These are phyloP conservation scores for Psittacula derbiana DNA, from an alignment of 2,797 vertebrate genomes.

Conservation along the genomic window DNA sequence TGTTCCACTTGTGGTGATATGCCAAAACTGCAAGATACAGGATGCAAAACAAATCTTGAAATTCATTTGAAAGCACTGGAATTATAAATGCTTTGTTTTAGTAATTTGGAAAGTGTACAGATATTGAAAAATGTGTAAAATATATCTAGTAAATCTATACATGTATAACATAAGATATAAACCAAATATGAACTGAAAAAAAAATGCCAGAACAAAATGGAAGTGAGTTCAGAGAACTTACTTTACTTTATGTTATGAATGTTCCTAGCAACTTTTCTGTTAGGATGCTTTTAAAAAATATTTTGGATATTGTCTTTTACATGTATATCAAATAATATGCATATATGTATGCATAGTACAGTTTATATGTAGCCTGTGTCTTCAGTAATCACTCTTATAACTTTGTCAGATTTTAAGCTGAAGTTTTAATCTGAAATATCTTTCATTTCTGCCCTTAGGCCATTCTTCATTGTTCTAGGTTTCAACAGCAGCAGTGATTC, in stretches of 20 bases:
- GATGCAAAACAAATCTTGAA: neutral
- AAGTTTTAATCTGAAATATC: neutral
- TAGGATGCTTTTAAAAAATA: neutral
- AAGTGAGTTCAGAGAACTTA: neutral
- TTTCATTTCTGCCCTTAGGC: neutral
- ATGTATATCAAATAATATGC: neutral
- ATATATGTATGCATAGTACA: neutral
- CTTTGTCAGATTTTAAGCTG: neutral
- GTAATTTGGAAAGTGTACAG: neutral
- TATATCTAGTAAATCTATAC: neutral
- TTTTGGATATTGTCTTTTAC: neutral
- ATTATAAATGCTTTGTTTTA: neutral
- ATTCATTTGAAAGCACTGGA: neutral
- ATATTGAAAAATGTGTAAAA: neutral
- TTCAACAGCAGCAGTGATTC: neutral
- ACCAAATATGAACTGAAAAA: neutral
- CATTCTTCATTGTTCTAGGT: neutral
- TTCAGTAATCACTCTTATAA: neutral
- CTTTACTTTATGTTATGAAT: neutral
- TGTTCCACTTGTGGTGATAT: neutral
- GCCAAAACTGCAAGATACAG: neutral
- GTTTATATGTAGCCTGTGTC: neutral
- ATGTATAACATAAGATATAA: neutral
- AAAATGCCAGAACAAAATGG: neutral
- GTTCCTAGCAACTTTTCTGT: neutral